Conservation (phyloP, 2,888 invertebrate genomes). For the Smittia aterrima region DNA sequence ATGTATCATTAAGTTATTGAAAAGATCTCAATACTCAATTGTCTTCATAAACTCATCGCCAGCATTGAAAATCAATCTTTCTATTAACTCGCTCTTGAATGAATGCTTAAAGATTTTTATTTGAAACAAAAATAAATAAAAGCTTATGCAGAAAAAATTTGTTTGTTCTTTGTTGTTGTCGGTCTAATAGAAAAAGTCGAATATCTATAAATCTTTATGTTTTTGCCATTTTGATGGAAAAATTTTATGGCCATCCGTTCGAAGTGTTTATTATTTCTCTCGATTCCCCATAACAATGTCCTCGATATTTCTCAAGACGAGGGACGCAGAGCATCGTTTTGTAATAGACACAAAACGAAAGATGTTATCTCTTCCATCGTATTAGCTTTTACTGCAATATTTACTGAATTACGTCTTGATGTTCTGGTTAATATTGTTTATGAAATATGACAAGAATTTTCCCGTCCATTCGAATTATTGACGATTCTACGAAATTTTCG, state of each 20-base stretch:
- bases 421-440: neutral
- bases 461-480: neutral
- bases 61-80: too few species aligned
- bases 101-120: too few species aligned
- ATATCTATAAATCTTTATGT: slow-evolving; percentile 5
- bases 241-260: slow-evolving; percentile 27
- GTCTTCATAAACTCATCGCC: too few species aligned
- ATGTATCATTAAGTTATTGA: neutral
- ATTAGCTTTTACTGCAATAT: slow-evolving; percentile 3
- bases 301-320: neutral
- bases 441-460: slow-evolving; percentile 3
- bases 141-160: too few species aligned
- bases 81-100: too few species aligned
- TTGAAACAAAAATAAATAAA: too few species aligned
- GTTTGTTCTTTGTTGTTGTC: too few species aligned
- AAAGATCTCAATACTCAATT: neutral
- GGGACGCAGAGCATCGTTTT: neutral
- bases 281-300: neutral
- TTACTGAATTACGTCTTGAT: neutral
- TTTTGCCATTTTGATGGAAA: slow-evolving; percentile 2
- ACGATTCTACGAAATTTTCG: neutral
- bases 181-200: too few species aligned
- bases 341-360: slow-evolving; percentile 5
- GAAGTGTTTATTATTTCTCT: slow-evolving; percentile 28
- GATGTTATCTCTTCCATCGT: slow-evolving; percentile 1